phyloP scores from a whole-genome alignment of 2,113 vertebrate species.

The Zootoca vivipara region DNA sequence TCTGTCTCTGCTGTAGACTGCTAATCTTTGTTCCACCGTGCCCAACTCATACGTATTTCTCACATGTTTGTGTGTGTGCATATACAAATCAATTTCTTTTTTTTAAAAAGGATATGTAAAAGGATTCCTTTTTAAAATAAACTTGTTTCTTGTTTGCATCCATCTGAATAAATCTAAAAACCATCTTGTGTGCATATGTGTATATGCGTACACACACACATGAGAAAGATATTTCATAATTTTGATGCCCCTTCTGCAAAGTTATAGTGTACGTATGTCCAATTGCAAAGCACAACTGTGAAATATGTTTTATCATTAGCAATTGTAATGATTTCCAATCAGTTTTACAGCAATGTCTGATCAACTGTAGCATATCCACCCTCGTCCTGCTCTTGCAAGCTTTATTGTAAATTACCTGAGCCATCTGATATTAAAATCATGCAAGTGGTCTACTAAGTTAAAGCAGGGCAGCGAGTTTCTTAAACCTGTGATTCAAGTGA shows the following conservation, averaged over 20 bases:
- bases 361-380: too few relatives aligned
- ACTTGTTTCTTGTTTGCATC: conserved; percentile 51
- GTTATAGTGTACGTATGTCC: conserved; percentile 56
- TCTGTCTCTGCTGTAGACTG: conserved; percentile 45
- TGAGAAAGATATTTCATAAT: conserved; percentile 64
- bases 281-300: conserved; percentile 38
- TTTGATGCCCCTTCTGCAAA: conserved; percentile 57
- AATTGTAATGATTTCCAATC: neutral
- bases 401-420: neutral
- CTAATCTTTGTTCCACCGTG: conserved; percentile 34
- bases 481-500: neutral
- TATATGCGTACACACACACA: conserved; percentile 64
- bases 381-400: neutral
- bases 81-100: conserved; percentile 37
- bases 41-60: conserved; percentile 47
- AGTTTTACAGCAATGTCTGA: neutral
- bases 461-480: neutral
- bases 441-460: neutral
- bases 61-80: conserved; percentile 1
- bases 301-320: neutral
- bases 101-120: conserved; percentile 54
- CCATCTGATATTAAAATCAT: too few relatives aligned
- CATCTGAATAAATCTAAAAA: conserved; percentile 54
- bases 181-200: conserved; percentile 50
- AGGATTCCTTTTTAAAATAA: conserved; percentile 19